Evolutionary conservation across 2,113 vertebrate species (phyloP).

Genomic region (Ancistrus triradiatus): DNA sequence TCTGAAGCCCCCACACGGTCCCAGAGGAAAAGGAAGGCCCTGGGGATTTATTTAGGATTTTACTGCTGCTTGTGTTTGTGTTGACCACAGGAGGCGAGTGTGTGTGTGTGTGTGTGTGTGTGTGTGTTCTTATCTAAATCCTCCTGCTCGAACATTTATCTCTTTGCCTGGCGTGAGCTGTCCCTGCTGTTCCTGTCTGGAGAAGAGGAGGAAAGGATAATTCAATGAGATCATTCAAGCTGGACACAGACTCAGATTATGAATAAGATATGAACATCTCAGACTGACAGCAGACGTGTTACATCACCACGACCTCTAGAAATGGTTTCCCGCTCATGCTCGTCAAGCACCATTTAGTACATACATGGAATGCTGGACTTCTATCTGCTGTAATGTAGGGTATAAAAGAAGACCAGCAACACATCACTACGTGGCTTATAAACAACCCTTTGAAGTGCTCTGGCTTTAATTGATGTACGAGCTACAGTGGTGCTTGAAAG

Average conservation of each 20-base stretch:
- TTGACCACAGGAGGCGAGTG: conserved; percentile 24
- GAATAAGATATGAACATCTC: neutral
- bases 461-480: too few relatives aligned
- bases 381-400: too few relatives aligned
- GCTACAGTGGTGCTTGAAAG: too few relatives aligned
- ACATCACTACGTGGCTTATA: too few relatives aligned
- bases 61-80: conserved; percentile 30
- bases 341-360: too few relatives aligned
- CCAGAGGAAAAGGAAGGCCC: conserved; percentile 23
- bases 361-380: too few relatives aligned
- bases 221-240: neutral
- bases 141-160: conserved; percentile 16
- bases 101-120: conserved; percentile 4
- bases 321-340: too few relatives aligned
- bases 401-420: too few relatives aligned
- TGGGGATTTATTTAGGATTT: conserved; percentile 14
- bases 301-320: neutral
- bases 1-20: neutral
- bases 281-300: neutral
- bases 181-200: conserved; percentile 15
- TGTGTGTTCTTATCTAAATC: conserved; percentile 24
- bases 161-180: conserved; percentile 2
- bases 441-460: too few relatives aligned
- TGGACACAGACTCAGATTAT: neutral
- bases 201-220: neutral